Conservation (phyloP, 2,888 invertebrate genomes). For the Diplolepis rosae region DNA sequence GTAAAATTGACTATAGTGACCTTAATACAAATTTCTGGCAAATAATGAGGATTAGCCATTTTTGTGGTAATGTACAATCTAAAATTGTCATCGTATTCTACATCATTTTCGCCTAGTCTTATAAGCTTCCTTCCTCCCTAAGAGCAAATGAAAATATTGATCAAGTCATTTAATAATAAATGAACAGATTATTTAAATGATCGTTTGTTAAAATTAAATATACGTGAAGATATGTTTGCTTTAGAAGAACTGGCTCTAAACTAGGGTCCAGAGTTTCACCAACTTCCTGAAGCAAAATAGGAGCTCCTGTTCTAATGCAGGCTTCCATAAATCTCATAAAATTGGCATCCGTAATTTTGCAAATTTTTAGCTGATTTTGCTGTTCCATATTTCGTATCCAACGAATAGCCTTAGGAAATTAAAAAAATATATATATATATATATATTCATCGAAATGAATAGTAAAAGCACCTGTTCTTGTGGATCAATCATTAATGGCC, state of each 20-base stretch:
- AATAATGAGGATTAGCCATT: conserved; percentile 93
- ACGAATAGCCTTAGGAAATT: conserved; percentile 92
- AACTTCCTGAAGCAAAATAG: conserved; percentile 91
- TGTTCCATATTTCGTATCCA: conserved; percentile 94
- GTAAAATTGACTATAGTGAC: conserved; percentile 95
- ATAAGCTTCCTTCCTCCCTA: conserved; percentile 88
- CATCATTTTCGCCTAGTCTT: conserved; percentile 88
- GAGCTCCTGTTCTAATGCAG: conserved; percentile 88
- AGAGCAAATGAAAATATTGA: neutral
- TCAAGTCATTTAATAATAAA: neutral
- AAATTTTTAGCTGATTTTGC: conserved; percentile 82
- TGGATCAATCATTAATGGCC: conserved; percentile 96
- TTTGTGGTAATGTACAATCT: conserved; percentile 93
- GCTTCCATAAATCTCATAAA: conserved; percentile 88
- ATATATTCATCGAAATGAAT: too few relatives aligned
- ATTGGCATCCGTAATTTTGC: conserved; percentile 85
- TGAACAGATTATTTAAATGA: neutral
- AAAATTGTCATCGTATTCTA: conserved; percentile 93
- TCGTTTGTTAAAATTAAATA: neutral
- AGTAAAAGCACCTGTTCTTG: conserved; percentile 89
- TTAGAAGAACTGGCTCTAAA: conserved; percentile 86
- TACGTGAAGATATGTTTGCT: conserved; percentile 86
- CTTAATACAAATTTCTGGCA: conserved; percentile 94
- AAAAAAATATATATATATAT: too few relatives aligned
- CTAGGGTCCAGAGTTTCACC: conserved; percentile 92